Percentiles rank a stretch among this genome's conserved stretches.
These are phyloP conservation scores for Hippasteria phrygiana DNA, from an alignment of 53 echinoderm and acorn worm genomes.

Conservation along the genomic window DNA sequence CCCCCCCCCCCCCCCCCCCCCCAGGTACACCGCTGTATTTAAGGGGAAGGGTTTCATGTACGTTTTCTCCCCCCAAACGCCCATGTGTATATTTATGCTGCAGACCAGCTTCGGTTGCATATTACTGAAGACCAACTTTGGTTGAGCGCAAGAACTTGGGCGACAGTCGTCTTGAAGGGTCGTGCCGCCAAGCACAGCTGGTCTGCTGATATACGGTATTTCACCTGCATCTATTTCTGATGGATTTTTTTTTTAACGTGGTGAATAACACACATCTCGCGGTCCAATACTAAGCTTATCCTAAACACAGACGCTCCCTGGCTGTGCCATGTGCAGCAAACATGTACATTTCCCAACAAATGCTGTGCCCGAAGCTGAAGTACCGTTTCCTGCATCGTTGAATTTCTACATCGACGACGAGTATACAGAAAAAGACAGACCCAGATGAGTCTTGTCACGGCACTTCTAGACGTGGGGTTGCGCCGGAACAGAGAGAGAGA, in stretches of 20 bases:
- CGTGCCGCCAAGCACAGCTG: neutral
- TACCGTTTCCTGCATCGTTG: slow-evolving; percentile 6
- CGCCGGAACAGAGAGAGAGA: neutral
- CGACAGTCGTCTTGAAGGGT: neutral
- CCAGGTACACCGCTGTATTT: no score
- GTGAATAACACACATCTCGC: neutral
- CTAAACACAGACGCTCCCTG: neutral
- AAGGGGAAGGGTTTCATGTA: no score
- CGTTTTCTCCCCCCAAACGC: no score
- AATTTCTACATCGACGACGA: slow-evolving; percentile 26
- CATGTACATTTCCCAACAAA: neutral
- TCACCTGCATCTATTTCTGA: neutral
- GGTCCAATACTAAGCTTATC: neutral
- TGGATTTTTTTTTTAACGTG: neutral
- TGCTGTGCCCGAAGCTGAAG: neutral
- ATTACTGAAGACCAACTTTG: neutral
- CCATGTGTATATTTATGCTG: no score
- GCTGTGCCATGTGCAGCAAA: slow-evolving; percentile 3
- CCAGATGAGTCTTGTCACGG: slow-evolving; percentile 1
- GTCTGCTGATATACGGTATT: neutral
- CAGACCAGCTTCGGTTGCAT: neutral
- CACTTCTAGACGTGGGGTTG: neutral
- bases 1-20: no score
- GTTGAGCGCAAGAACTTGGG: neutral
- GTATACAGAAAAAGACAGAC: neutral